These are phyloP conservation scores for Tethea ocularis DNA, from an alignment of 2,888 invertebrate genomes.

Conservation along the genomic window DNA sequence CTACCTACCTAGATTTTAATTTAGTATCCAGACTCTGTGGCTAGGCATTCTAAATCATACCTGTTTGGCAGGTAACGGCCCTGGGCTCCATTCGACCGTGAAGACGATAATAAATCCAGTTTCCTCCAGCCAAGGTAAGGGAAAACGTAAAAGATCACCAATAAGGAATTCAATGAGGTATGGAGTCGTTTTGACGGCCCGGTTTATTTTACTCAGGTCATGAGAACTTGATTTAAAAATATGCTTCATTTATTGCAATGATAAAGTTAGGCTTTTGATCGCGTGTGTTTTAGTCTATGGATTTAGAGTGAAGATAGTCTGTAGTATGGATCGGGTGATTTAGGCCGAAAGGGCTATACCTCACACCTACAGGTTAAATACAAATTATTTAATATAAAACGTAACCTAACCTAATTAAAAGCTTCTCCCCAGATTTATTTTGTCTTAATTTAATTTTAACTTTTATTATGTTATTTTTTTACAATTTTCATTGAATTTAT, in stretches of 20 bases:
- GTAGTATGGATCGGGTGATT: no score
- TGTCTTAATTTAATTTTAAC: no score
- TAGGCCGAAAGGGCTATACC: no score
- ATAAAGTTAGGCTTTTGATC: no score
- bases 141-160: slow-evolving; percentile 40
- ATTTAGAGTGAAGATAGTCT: no score
- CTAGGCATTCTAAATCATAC: slow-evolving; percentile 66
- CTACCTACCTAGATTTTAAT: slow-evolving; percentile 51
- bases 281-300: no score
- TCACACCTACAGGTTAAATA: no score
- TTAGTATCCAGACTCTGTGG: slow-evolving; percentile 52
- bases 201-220: not conserved
- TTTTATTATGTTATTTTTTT: no score
- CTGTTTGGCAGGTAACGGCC: slow-evolving; percentile 61
- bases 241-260: not conserved
- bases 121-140: slow-evolving; percentile 32
- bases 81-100: slow-evolving; percentile 50
- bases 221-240: not conserved
- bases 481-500: no score
- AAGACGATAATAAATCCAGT: slow-evolving; percentile 70
- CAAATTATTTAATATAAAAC: no score
- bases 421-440: no score
- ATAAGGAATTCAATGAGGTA: slow-evolving; percentile 53
- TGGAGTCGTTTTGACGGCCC: slow-evolving; percentile 30
- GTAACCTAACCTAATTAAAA: no score